phyloP scores from a whole-genome alignment of 1,140 invertebrate species.

The Babylonia areolata region DNA sequence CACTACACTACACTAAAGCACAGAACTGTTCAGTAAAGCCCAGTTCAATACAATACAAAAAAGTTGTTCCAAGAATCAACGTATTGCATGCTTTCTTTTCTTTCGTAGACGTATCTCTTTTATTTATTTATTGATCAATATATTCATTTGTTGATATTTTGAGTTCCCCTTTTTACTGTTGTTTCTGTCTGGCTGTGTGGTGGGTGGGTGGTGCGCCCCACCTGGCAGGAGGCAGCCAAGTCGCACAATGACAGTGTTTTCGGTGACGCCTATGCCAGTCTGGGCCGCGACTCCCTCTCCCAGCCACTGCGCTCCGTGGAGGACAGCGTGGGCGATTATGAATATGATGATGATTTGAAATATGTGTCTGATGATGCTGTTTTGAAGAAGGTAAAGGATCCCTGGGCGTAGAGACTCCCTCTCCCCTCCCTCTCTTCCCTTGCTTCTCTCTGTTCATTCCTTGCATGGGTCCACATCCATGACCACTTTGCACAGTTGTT shows the following conservation, averaged over 20 bases:
- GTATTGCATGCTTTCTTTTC: slow-evolving; percentile 12
- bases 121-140: background rate
- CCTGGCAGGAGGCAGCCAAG: slow-evolving; percentile 41
- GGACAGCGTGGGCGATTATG: slow-evolving; percentile 62
- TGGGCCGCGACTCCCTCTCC: slow-evolving; percentile 52
- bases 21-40: too few relatives aligned
- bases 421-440: too few relatives aligned
- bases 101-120: slow-evolving; percentile 7
- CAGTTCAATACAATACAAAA: background rate
- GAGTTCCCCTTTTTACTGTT: slow-evolving; percentile 20
- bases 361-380: slow-evolving; percentile 57
- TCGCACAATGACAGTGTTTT: slow-evolving; percentile 60
- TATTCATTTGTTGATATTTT: too few relatives aligned
- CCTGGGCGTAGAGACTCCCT: background rate
- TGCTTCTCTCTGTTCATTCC: background rate
- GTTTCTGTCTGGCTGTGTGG: slow-evolving; percentile 26
- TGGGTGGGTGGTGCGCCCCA: slow-evolving; percentile 32
- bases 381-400: slow-evolving; percentile 67
- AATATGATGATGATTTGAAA: slow-evolving; percentile 64
- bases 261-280: slow-evolving; percentile 54
- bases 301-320: slow-evolving; percentile 53
- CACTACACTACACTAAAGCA: too few relatives aligned
- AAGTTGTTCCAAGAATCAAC: background rate
- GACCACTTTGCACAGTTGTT: background rate
- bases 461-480: background rate